These are phyloP conservation scores for Meloe dianella DNA, from an alignment of 2,888 invertebrate genomes.

Conservation along the genomic window DNA sequence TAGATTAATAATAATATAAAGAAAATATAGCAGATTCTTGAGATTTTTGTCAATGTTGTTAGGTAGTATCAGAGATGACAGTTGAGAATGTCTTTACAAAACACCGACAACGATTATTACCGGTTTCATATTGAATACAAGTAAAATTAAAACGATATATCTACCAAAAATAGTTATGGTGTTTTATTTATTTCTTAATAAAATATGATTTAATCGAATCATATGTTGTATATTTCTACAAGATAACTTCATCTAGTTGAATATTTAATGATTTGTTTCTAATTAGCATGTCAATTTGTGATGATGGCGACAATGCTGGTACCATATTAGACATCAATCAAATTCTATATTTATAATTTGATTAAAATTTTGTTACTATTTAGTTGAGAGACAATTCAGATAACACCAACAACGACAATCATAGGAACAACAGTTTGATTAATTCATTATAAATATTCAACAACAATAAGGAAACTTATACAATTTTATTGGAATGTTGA, in stretches of 20 bases:
- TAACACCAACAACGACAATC: background rate
- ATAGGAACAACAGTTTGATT: background rate
- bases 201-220: too few species aligned
- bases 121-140: constrained; percentile 16
- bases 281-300: background rate
- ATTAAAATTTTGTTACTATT: background rate
- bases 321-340: background rate
- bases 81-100: constrained; percentile 42
- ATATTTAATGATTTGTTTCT: background rate
- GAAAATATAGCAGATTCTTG: constrained; percentile 18
- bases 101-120: constrained; percentile 35
- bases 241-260: background rate
- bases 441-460: constrained; percentile 4
- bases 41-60: constrained; percentile 21
- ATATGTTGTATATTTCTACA: background rate
- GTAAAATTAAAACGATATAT: background rate
- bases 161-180: background rate
- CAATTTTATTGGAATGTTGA: constrained; percentile 9
- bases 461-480: background rate
- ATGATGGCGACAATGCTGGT: background rate
- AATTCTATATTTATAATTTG: background rate
- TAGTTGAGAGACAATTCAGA: background rate
- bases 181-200: too few species aligned
- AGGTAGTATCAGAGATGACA: constrained; percentile 37
- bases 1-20: background rate